A percentile compares a stretch with the other conserved stretches of the same genome.
Conservation (phyloP, 2,113 vertebrate genomes). For the Sylvietta virens region DNA sequence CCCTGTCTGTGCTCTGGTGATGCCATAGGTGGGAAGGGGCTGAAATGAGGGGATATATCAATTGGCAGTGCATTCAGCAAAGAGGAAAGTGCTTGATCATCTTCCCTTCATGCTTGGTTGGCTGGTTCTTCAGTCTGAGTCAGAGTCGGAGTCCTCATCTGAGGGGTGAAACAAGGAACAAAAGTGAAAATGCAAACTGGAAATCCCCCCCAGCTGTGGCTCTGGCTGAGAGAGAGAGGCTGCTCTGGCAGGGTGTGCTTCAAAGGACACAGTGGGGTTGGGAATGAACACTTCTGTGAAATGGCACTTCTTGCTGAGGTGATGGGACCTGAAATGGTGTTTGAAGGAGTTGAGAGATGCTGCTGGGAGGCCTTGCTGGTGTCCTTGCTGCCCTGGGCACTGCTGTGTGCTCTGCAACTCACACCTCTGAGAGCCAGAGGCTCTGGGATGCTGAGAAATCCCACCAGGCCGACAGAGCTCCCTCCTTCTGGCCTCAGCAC, state of each 20-base stretch:
- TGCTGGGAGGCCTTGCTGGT: background rate
- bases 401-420: background rate
- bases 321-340: background rate
- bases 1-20: background rate
- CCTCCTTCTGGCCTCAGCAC: background rate
- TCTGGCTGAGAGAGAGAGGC: background rate
- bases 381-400: background rate
- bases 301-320: background rate
- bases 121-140: conserved; percentile 80
- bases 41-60: background rate
- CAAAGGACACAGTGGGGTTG: rapidly evolving
- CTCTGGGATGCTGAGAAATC: background rate
- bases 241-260: background rate
- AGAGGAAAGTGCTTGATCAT: background rate
- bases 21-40: background rate
- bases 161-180: conserved; percentile 38
- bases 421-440: background rate
- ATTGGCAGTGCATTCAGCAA: background rate
- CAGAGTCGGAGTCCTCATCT: conserved; percentile 83
- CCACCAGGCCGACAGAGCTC: background rate
- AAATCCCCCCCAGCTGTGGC: background rate
- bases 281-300: background rate
- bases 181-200: background rate
- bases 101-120: background rate
- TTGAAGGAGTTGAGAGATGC: background rate